phyloP scores from a whole-genome alignment of 2,888 invertebrate species.

The Tachystola acroxantha region DNA sequence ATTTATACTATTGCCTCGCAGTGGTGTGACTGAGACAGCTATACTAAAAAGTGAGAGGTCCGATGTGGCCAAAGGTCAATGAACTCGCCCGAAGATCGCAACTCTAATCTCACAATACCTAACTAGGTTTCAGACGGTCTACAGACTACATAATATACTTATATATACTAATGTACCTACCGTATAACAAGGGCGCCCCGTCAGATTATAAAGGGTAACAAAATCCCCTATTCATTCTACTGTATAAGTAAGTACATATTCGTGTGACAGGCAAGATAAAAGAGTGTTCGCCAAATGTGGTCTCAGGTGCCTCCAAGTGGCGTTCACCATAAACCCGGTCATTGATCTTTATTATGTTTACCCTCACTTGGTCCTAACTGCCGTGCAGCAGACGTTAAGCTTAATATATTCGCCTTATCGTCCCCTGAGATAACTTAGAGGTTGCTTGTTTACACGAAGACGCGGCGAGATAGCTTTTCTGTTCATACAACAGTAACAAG shows the following conservation, averaged over 20 bases:
- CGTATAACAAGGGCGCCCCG: too few relatives aligned
- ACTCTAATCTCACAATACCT: too few relatives aligned
- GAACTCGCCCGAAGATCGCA: too few relatives aligned
- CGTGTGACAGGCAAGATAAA: constrained; percentile 21
- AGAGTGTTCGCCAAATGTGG: constrained; percentile 31
- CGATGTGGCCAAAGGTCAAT: too few relatives aligned
- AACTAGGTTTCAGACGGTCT: too few relatives aligned
- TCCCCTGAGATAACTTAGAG: constrained; percentile 34
- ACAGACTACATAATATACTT: too few relatives aligned
- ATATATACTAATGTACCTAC: too few relatives aligned
- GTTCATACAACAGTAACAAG: not conserved
- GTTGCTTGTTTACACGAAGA: constrained; percentile 36
- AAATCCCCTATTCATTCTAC: constrained; percentile 8
- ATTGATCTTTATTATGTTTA: constrained; percentile 61
- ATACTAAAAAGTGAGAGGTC: too few relatives aligned
- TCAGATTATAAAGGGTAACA: not conserved
- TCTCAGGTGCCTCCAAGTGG: constrained; percentile 54
- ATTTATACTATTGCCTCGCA: too few relatives aligned
- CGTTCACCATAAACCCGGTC: constrained; percentile 41
- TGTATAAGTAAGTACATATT: constrained; percentile 13
- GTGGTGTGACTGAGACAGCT: too few relatives aligned
- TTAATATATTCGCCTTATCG: constrained; percentile 43
- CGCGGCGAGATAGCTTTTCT: constrained; percentile 2
- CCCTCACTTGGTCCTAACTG: constrained; percentile 26
- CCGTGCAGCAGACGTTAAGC: constrained; percentile 36